These are phyloP conservation scores for Halyomorpha halys DNA, from an alignment of 1,140 invertebrate species.

Conservation along the genomic window DNA sequence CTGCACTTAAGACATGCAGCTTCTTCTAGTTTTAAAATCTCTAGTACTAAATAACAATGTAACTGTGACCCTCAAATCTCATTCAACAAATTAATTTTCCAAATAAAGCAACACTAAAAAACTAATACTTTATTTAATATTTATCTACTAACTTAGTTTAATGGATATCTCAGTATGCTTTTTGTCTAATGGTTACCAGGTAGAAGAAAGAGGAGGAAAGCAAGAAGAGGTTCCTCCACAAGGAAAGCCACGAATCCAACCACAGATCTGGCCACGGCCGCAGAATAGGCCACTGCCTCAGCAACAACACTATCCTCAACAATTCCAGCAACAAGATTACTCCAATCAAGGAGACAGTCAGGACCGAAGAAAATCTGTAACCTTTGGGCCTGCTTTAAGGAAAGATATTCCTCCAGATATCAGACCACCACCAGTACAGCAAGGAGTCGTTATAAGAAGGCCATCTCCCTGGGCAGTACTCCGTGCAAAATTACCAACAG, in stretches of 20 bases:
- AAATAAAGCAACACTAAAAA: too few relatives aligned
- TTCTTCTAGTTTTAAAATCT: too few relatives aligned
- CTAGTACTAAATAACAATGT: too few relatives aligned
- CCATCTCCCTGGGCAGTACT: slow-evolving; percentile 26
- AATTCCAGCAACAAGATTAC: slow-evolving; percentile 4
- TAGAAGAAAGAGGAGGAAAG: background rate
- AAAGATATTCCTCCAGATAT: background rate
- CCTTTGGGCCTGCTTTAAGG: background rate
- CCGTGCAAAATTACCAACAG: slow-evolving; percentile 25
- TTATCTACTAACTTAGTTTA: too few relatives aligned
- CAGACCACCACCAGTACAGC: background rate
- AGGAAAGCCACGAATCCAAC: background rate
- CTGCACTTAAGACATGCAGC: too few relatives aligned
- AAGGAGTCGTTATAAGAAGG: slow-evolving; percentile 18
- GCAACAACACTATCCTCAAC: background rate
- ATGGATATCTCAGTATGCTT: background rate
- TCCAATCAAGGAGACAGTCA: background rate
- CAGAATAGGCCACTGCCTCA: slow-evolving; percentile 2
- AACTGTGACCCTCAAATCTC: too few relatives aligned
- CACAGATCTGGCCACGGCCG: slow-evolving; percentile 13
- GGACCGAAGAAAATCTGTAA: slow-evolving; percentile 7
- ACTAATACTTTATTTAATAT: too few relatives aligned
- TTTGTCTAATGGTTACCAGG: slow-evolving; percentile 9
- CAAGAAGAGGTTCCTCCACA: background rate
- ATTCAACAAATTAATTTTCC: too few relatives aligned